phyloP scores from a whole-genome alignment of 2,888 invertebrate genomes.

The Balanococcus diminutus region DNA sequence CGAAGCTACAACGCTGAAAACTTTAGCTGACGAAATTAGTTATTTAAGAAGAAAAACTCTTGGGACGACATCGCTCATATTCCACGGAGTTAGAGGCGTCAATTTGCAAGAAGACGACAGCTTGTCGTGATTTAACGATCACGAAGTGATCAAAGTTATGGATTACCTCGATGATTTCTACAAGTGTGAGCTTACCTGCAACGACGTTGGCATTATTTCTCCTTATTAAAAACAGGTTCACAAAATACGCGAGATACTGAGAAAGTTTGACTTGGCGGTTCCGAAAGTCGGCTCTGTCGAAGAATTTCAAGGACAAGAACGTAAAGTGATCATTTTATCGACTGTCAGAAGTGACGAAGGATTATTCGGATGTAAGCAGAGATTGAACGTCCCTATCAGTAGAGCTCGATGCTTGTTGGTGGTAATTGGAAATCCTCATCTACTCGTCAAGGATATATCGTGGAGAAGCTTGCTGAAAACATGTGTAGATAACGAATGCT shows the following conservation, averaged over 20 bases:
- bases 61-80: slow-evolving; percentile 66
- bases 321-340: slow-evolving; percentile 74
- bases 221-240: slow-evolving; percentile 90
- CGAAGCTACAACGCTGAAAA: slow-evolving; percentile 5
- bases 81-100: slow-evolving; percentile 72
- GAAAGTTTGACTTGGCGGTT: slow-evolving; percentile 63
- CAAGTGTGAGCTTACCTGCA: slow-evolving; percentile 66
- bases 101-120: slow-evolving; percentile 76
- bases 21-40: neutral
- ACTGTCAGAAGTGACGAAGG: slow-evolving; percentile 66
- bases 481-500: slow-evolving; percentile 22
- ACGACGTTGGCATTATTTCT: slow-evolving; percentile 87
- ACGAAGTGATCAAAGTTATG: slow-evolving; percentile 75
- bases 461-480: slow-evolving; percentile 66
- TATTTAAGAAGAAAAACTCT: slow-evolving; percentile 46
- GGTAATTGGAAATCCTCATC: slow-evolving; percentile 82
- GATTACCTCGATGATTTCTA: slow-evolving; percentile 72
- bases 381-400: slow-evolving; percentile 89
- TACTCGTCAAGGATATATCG: slow-evolving; percentile 70
- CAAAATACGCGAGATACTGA: slow-evolving; percentile 68
- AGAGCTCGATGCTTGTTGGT: slow-evolving; percentile 80
- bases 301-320: slow-evolving; percentile 85
- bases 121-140: slow-evolving; percentile 88
- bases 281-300: slow-evolving; percentile 82
- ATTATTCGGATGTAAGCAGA: slow-evolving; percentile 68